Evolutionary conservation across 2,888 invertebrate species (phyloP), one percentile per base, ranked within the genome.

Genomic region (Nomada ruficornis): DNA sequence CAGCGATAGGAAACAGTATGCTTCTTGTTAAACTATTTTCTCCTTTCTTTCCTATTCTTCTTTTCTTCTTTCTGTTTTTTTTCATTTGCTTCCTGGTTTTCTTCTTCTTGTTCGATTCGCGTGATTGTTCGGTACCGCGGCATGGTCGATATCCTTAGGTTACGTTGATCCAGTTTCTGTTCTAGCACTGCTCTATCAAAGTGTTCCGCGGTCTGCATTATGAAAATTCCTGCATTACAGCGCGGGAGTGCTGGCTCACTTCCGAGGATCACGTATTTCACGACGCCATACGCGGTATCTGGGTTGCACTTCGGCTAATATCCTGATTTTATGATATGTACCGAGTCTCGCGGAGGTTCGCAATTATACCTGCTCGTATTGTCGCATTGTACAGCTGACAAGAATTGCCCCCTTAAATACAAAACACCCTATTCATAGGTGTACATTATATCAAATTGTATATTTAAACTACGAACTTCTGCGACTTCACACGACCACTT

Each of bases 151-250:
- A 67, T 20, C 36, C 54, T 54, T 42, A 36, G 5, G 42, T 23
- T 4, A n/a, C 9, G 42, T 10, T 26, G 62, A 9, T 71, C 71
- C 36, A 71, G 62, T 71, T 71, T 71, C 71, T 42, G 18, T 13
- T 18, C 23, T 62, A 23, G 47, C 20, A 71, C 36, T n/a, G 13
- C 52, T 70, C 29, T 36, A 36, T 70, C 70, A 70, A 59, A 50
- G 47, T 47, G 69, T 70, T 60, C 70, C 70, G 29, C 60, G 13
- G 18, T 44, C 42, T 69, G 57, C 57, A 69, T 69, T 69, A 69
- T 52, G 52, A 71, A 62, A 54, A 71, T 71, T 62, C 42, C 42
- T 54, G 52, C 62, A 62, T 62, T 62, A 42, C 36, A 52, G 9
- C 63, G 47, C 26, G 18, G 18, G 11, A 26, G 11, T 50, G 29